Percentiles rank a stretch among this genome's conserved stretches.
Conservation (phyloP, 2,888 invertebrate species). For the Melanchra persicariae region DNA sequence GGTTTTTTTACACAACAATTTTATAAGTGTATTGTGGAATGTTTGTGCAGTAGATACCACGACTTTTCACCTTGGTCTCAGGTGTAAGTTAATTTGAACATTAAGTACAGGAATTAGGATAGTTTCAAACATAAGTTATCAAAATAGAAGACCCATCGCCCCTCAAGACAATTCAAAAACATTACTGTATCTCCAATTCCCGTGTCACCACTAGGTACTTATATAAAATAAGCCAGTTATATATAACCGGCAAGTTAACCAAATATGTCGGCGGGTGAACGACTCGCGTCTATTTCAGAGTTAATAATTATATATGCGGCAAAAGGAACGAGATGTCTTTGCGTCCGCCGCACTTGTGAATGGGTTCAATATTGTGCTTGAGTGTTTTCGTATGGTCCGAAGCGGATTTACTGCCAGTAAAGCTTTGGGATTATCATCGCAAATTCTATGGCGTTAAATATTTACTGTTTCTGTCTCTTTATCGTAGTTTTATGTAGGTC, state of each 20-base stretch:
- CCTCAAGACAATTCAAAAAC: background rate
- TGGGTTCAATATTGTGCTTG: conserved; percentile 57
- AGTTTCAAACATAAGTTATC: background rate
- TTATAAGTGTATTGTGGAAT: background rate
- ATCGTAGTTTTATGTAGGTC: too few relatives aligned
- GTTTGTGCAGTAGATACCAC: background rate
- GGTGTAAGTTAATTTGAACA: background rate
- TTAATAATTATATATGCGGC: conserved; percentile 76
- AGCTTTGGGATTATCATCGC: background rate
- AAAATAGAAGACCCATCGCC: background rate
- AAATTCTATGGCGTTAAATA: background rate
- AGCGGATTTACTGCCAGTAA: background rate
- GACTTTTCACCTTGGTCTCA: too few relatives aligned
- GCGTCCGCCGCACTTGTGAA: conserved; percentile 56
- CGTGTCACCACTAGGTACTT: conserved; percentile 47
- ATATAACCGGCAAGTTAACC: conserved; percentile 70
- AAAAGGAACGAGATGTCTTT: conserved; percentile 69
- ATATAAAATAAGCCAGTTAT: conserved; percentile 63
- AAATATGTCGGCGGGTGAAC: conserved; percentile 81
- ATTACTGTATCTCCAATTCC: conserved; percentile 29
- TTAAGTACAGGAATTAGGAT: background rate
- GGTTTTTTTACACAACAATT: too few relatives aligned
- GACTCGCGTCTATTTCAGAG: conserved; percentile 78
- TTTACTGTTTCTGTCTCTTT: too few relatives aligned
- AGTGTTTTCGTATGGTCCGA: conserved; percentile 28